Percentiles rank a stretch among this genome's conserved stretches.
phyloP scores from a whole-genome alignment of 2,797 vertebrate genomes.

The Huso huso region DNA sequence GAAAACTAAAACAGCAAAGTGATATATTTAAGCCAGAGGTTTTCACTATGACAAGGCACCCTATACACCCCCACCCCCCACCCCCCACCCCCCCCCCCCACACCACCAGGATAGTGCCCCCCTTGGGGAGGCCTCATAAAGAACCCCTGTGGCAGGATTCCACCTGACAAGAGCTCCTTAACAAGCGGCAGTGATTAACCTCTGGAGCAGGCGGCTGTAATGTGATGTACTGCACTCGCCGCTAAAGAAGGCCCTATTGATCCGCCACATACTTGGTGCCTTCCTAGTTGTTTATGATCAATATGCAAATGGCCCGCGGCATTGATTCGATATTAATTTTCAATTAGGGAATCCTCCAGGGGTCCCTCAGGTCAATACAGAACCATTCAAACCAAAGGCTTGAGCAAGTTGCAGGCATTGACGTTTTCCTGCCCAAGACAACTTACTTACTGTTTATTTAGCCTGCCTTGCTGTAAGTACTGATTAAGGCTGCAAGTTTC shows the following conservation, averaged over 20 bases:
- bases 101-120: conserved; percentile 28
- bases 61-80: no score
- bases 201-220: conserved; percentile 55
- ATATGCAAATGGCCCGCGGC: conserved; percentile 96
- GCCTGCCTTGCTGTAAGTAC: conserved; percentile 66
- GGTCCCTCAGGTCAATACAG: conserved; percentile 91
- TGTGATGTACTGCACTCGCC: conserved; percentile 69
- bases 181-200: conserved; percentile 75
- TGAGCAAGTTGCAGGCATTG: conserved; percentile 76
- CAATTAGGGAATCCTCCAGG: conserved; percentile 98
- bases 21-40: no score
- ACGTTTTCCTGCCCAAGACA: conserved; percentile 69
- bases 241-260: conserved; percentile 87
- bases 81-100: conserved; percentile 18
- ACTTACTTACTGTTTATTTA: conserved; percentile 84
- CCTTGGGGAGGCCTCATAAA: conserved; percentile 24
- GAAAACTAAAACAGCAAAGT: no score
- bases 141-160: conserved; percentile 52
- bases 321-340: conserved; percentile 99
- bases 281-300: conserved; percentile 99
- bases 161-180: conserved; percentile 68
- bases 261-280: conserved; percentile 87
- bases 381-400: conserved; percentile 81
- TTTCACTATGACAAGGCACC: no score
- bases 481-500: conserved; percentile 64